phyloP scores from a whole-genome alignment of 2,797 vertebrate genomes.

The Cichlasoma orientale region DNA sequence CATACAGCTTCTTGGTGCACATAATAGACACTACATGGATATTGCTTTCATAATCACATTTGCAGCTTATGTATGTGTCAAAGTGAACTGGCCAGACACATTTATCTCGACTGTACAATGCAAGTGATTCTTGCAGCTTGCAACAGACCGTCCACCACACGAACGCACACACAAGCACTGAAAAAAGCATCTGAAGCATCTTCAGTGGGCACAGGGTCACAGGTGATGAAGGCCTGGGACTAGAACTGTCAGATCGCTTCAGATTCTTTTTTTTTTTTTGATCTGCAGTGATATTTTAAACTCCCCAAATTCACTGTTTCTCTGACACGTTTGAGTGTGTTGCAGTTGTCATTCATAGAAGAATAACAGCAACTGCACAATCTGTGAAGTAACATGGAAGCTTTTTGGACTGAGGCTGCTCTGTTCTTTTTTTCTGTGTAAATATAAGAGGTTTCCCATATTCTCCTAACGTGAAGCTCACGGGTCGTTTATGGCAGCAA shows the following conservation, averaged over 20 bases:
- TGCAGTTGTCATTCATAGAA: too few species aligned
- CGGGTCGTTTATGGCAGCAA: neutral
- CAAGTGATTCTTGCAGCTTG: constrained; percentile 2
- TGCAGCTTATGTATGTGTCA: constrained; percentile 52
- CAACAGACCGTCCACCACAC: neutral
- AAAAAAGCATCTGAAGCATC: neutral
- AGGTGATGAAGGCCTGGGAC: neutral
- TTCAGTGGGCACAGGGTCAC: neutral
- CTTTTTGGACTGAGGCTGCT: neutral
- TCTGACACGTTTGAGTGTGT: too few species aligned
- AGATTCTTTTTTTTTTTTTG: too few species aligned
- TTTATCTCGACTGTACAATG: constrained; percentile 21
- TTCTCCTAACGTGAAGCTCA: neutral
- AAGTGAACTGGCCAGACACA: constrained; percentile 7
- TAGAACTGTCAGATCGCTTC: too few species aligned
- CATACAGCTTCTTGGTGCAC: constrained; percentile 22
- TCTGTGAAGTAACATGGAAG: too few species aligned
- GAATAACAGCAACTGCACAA: too few species aligned
- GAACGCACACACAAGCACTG: neutral
- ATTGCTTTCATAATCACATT: constrained; percentile 52
- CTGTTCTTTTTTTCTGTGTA: neutral
- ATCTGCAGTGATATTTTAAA: too few species aligned
- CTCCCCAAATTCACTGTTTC: too few species aligned
- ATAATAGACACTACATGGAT: constrained; percentile 34
- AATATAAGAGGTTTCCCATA: neutral